Base-by-base conservation (phyloP, 2,888 invertebrate species). In the Lithophane ornitopus region DNA sequence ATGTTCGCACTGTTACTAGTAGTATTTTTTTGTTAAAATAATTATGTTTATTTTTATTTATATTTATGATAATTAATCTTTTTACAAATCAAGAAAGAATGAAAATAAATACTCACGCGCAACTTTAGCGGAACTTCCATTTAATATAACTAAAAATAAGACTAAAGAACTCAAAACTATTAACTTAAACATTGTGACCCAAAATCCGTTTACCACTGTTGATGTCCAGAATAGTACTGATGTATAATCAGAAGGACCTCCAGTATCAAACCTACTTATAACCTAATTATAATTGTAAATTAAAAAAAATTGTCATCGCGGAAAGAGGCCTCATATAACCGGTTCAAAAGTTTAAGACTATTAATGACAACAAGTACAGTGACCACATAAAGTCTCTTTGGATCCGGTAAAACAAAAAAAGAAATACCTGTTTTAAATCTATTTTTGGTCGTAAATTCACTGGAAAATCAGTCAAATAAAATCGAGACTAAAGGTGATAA, bases 51-150 rank as follows among this genome's bases (percentile, higher is more conserved):
- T 9, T 66, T 49, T 34, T 16, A 22, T 34, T 14, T 34, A 66
- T 49, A 22, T 44, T 19, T 44, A 28, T 3, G 12, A 34, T 34
- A 12, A 19, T 26, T 12, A 44, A 1, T 19, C 1, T 19, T 44
- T 26, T 34, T 3, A 11, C 7, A 67, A 52, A 67, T 52, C 3
- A 19, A 34, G 1, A n/a, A 3, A 19, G 2, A 16, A 34, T 39
- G 0, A 34, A 52, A 8, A 67, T 19, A n/a, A 39, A 39, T 67
- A 90, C 91, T 91, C 70, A 91, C 91, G 91, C 8, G 89, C 86
- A 62, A 89, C 66, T 82, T 81, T 90, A 34, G 89, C 88, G 1
- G 68, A 70, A 70, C 86, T 80, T 56, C 76, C 84, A 83, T 81
- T 76, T 41, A 86, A 39, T 44, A 82, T 1, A 1, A 54, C 56